Percentiles rank a stretch among this genome's conserved stretches.
phyloP scores from a whole-genome alignment of 2,113 vertebrate genomes.

The Setophaga kirtlandii region DNA sequence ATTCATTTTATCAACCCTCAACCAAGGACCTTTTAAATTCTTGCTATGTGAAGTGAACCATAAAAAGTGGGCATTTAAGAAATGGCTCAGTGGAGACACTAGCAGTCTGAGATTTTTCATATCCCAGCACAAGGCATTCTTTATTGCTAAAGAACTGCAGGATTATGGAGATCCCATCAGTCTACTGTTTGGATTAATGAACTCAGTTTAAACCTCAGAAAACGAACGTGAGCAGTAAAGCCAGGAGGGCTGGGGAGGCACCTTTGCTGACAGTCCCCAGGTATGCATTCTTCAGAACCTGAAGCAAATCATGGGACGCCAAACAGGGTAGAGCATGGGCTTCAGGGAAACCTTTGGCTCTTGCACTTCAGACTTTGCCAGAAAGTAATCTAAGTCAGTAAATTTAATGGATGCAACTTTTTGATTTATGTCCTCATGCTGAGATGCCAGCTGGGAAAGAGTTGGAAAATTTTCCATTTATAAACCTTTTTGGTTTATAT shows the following conservation, averaged over 20 bases:
- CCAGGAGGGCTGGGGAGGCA: background rate
- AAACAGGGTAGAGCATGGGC: background rate
- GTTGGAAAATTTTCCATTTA: background rate
- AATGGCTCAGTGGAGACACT: background rate
- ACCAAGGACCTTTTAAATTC: background rate
- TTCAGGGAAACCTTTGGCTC: background rate
- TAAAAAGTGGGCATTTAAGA: slow-evolving; percentile 15
- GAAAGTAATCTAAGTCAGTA: background rate
- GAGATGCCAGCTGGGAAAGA: background rate
- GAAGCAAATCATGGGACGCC: background rate
- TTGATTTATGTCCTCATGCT: background rate
- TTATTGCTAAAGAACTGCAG: slow-evolving; percentile 29
- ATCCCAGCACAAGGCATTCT: slow-evolving; percentile 22
- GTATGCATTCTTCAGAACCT: background rate
- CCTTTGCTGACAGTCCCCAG: background rate
- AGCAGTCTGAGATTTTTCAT: slow-evolving; percentile 21
- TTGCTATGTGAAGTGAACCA: background rate
- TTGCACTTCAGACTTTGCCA: background rate
- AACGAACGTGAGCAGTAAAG: background rate
- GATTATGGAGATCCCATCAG: slow-evolving; percentile 21
- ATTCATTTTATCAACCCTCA: background rate
- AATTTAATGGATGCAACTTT: background rate
- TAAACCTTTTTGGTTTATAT: background rate
- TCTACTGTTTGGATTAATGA: slow-evolving; percentile 30
- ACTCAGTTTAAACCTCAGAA: slow-evolving; percentile 14